These are phyloP conservation scores for Ataeniobius toweri DNA, from an alignment of 2,797 vertebrate genomes.

Conservation along the genomic window DNA sequence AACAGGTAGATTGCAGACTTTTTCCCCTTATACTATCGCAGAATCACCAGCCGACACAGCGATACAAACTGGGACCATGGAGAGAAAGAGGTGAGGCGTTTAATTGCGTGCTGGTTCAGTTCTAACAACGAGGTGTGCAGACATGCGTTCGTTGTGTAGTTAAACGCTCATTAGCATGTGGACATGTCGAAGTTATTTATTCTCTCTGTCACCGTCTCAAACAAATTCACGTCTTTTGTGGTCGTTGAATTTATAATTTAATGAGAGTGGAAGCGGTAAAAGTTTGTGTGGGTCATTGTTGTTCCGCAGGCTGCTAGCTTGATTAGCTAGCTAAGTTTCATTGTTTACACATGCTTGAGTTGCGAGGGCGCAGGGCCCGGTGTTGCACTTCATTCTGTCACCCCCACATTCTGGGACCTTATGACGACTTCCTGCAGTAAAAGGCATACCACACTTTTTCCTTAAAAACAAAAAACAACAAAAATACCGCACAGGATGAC, in stretches of 20 bases:
- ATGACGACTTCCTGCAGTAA: background rate
- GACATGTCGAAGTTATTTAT: background rate
- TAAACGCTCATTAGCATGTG: constrained; percentile 24
- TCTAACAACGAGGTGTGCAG: constrained; percentile 76
- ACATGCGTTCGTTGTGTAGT: constrained; percentile 27
- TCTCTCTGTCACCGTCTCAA: background rate
- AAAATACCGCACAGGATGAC: background rate
- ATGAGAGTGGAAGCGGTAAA: background rate
- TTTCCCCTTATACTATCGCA: background rate
- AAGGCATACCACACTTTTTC: background rate
- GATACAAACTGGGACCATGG: constrained; percentile 79
- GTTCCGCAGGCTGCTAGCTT: constrained; percentile 63
- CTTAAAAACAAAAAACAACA: background rate
- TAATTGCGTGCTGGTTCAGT: constrained; percentile 71
- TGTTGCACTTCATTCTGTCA: background rate
- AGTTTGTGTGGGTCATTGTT: constrained; percentile 4
- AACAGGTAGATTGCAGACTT: constrained; percentile 29
- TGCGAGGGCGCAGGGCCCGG: constrained; percentile 44
- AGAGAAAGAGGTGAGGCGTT: constrained; percentile 90
- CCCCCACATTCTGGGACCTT: background rate
- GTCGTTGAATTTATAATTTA: fast-evolving
- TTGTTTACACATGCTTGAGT: constrained; percentile 78
- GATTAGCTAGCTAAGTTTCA: constrained; percentile 78
- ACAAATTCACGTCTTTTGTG: fast-evolving
- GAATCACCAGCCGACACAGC: background rate